Evolutionary conservation across 1,140 invertebrate genomes (phyloP).

Genomic region (Aphidius ervi): DNA sequence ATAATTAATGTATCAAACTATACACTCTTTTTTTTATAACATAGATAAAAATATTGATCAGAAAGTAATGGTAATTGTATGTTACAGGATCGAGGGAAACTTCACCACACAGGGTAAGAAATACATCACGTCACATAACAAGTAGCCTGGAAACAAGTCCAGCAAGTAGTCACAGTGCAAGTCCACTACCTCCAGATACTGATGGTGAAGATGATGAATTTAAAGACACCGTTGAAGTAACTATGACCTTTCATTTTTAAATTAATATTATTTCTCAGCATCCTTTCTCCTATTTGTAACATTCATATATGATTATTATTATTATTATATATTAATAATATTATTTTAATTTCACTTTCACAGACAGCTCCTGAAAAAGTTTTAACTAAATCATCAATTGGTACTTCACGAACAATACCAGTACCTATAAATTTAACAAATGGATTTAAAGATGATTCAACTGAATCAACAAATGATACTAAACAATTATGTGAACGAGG

Average conservation of each 20-base stretch:
- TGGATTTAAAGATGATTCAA: slow-evolving; percentile 30
- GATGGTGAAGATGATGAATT: slow-evolving; percentile 69
- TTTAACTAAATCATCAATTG: slow-evolving; percentile 34
- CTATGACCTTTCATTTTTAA: slow-evolving; percentile 20
- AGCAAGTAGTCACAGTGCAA: slow-evolving; percentile 53
- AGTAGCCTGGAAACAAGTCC: slow-evolving; percentile 51
- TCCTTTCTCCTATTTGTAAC: neutral
- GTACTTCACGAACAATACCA: slow-evolving; percentile 25
- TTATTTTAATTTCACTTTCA: slow-evolving; percentile 10
- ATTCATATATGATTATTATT: neutral
- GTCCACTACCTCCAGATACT: slow-evolving; percentile 59
- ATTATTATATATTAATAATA: neutral
- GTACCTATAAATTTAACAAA: slow-evolving; percentile 34
- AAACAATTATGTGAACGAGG: slow-evolving; percentile 33
- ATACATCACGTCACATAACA: slow-evolving; percentile 47
- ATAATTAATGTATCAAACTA: slow-evolving; percentile 20
- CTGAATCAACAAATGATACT: slow-evolving; percentile 26
- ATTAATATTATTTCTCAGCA: neutral
- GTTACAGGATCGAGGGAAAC: slow-evolving; percentile 57
- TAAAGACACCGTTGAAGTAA: slow-evolving; percentile 70
- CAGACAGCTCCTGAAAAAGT: slow-evolving; percentile 44
- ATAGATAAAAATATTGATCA: slow-evolving; percentile 13
- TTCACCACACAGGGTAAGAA: slow-evolving; percentile 55
- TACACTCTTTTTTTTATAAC: neutral
- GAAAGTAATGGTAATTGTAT: slow-evolving; percentile 1